A percentile compares a stretch with the other conserved stretches of the same genome.
Conservation (phyloP, 2,113 vertebrate genomes). For the Platycercus adscitus region DNA sequence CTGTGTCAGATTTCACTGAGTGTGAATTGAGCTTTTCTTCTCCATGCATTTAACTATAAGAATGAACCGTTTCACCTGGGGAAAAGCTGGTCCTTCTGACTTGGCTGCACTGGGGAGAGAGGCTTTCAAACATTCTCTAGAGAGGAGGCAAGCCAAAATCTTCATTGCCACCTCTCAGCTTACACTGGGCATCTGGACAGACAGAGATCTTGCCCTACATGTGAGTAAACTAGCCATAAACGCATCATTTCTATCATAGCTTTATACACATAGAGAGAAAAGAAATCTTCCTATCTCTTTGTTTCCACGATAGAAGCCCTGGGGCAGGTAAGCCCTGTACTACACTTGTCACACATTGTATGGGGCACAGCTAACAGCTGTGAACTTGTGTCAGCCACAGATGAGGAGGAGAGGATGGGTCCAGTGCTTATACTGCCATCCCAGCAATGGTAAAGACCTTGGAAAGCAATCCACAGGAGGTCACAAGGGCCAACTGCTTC, state of each 20-base stretch:
- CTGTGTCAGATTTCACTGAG: background rate
- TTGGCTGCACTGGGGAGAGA: background rate
- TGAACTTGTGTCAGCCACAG: accelerated
- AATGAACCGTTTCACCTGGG: background rate
- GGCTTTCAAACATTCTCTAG: background rate
- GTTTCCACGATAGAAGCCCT: background rate
- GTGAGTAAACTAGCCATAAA: background rate
- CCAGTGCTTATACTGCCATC: background rate
- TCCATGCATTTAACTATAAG: background rate
- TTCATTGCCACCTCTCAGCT: background rate
- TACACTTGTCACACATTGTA: accelerated
- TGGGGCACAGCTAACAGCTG: background rate
- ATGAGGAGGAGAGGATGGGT: background rate
- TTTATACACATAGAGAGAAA: background rate
- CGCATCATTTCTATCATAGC: background rate
- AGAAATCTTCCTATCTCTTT: background rate
- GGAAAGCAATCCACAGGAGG: background rate
- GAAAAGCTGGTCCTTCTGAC: background rate
- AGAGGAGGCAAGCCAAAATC: background rate
- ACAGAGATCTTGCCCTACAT: background rate
- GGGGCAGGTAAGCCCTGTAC: background rate
- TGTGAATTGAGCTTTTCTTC: background rate
- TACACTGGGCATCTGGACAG: background rate
- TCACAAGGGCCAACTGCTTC: background rate
- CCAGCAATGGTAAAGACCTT: background rate